phyloP scores from a whole-genome alignment of 2,888 invertebrate species.

The Drosophila nr. medialis region DNA sequence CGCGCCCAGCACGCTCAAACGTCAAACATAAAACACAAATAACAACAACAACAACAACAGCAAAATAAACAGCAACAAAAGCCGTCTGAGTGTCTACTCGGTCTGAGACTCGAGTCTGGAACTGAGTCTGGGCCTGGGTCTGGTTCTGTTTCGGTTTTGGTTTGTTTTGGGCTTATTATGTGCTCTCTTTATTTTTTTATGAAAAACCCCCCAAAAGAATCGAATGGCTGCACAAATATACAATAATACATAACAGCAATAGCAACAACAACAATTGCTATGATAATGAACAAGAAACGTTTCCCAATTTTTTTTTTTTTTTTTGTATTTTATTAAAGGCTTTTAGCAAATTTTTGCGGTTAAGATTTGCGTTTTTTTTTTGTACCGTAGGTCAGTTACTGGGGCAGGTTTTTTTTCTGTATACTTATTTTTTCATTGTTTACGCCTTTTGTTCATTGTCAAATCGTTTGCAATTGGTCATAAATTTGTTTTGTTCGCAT shows the following conservation, averaged over 20 bases:
- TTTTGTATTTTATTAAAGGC: slow-evolving; percentile 41
- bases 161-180: slow-evolving; percentile 60
- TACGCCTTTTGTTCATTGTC: slow-evolving; percentile 45
- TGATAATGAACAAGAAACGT: slow-evolving; percentile 68
- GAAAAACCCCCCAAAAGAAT: slow-evolving; percentile 43
- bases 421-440: slow-evolving; percentile 29
- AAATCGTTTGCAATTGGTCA: slow-evolving; percentile 71
- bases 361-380: slow-evolving; percentile 65
- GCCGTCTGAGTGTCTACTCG: slow-evolving; percentile 80
- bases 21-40: slow-evolving; percentile 77
- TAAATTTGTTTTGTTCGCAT: slow-evolving; percentile 39
- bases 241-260: slow-evolving; percentile 50
- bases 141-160: slow-evolving; percentile 39
- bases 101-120: slow-evolving; percentile 63
- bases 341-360: slow-evolving; percentile 58
- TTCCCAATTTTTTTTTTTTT: slow-evolving; percentile 22
- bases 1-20: slow-evolving; percentile 79
- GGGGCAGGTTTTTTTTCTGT: slow-evolving; percentile 58
- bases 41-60: slow-evolving; percentile 39
- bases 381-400: slow-evolving; percentile 70
- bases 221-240: slow-evolving; percentile 68
- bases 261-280: slow-evolving; percentile 55
- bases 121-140: slow-evolving; percentile 36
- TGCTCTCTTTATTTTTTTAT: slow-evolving; percentile 12
- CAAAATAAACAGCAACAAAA: slow-evolving; percentile 58